Evolutionary conservation across 2,113 vertebrate species (phyloP), one percentile per base, ranked within the genome.

Genomic region (Charina bottae): DNA sequence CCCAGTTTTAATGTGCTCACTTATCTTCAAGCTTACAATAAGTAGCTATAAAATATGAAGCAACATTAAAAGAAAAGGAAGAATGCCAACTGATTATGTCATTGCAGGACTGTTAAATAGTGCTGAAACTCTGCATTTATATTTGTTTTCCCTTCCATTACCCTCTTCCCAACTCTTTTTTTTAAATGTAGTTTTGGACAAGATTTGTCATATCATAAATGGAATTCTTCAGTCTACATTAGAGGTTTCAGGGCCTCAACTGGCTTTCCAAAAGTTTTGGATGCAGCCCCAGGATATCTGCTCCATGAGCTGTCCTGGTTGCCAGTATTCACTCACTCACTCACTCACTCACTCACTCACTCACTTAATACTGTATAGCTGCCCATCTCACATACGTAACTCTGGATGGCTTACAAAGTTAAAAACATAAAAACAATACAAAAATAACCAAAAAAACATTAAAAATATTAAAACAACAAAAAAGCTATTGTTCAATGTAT

Each of bases 1-100:
- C 0, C 26, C 17, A 37, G 85, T 21, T 72, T 92, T 94, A 83
- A 93, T 87, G 0, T 4, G 83, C n/a, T 17, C 68, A 4, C 54
- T 6, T 92, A 89, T 93, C 2, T 91, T 92, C 53, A 5, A 0
- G 2, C 93, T 93, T 95, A 60, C 85, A 83, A 1, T 84, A 94
- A 93, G 88, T 0, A 0, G 89, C 8, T 91, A 12, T 85, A 89
- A 60, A 95, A 72, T 90, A 85, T 55, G 4, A 56, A 1, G n/a
- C 0, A 88, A 23, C 0, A 90, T 95, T 86, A 59, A 88, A 93
- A 92, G 85, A 94, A 83, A 62, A 78, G 53, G 24, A 60, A 83
- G 62, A 59, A 83, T 88, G 12, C 21, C 53, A 24, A 89, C 26
- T 46, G 72, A 91, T 90, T 49, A 9, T 94, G 72, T 92, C 26